Evolutionary conservation across 2,113 vertebrate genomes (phyloP).

Genomic region (Egretta garzetta): DNA sequence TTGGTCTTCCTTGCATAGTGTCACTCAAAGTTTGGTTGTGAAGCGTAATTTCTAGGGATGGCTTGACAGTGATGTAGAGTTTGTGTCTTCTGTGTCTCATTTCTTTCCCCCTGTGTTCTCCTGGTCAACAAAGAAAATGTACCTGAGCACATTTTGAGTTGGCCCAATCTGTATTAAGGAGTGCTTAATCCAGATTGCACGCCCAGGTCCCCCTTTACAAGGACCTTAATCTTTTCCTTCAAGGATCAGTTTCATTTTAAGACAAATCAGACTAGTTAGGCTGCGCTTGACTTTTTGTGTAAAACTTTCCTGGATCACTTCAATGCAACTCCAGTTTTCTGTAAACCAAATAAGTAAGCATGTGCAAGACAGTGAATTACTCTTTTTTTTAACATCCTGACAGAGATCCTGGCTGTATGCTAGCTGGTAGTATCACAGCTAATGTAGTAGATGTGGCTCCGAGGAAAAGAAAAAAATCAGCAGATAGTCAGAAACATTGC

Average conservation of each 20-base stretch:
- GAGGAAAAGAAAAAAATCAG: background rate
- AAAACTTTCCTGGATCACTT: constrained; percentile 35
- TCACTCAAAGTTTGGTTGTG: background rate
- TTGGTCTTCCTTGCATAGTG: background rate
- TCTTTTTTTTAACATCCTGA: background rate
- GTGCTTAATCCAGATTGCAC: constrained; percentile 29
- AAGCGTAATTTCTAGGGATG: background rate
- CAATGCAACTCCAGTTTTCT: constrained; percentile 18
- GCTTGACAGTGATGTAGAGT: background rate
- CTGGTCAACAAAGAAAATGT: constrained; percentile 5
- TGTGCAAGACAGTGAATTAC: background rate
- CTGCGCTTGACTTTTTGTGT: constrained; percentile 1
- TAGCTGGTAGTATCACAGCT: background rate
- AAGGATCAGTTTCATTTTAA: constrained; percentile 18
- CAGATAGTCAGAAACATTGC: background rate
- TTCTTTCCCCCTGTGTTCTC: background rate
- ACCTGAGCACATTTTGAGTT: constrained; percentile 26
- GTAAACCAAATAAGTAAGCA: background rate
- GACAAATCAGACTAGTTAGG: background rate
- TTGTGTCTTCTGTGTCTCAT: background rate
- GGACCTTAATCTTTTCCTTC: background rate
- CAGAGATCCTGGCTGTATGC: background rate
- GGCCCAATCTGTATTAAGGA: constrained; percentile 10
- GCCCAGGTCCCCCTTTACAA: background rate
- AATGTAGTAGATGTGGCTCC: background rate